phyloP scores from a whole-genome alignment of 2,113 vertebrate genomes.

The Entomyzon cyanotis region DNA sequence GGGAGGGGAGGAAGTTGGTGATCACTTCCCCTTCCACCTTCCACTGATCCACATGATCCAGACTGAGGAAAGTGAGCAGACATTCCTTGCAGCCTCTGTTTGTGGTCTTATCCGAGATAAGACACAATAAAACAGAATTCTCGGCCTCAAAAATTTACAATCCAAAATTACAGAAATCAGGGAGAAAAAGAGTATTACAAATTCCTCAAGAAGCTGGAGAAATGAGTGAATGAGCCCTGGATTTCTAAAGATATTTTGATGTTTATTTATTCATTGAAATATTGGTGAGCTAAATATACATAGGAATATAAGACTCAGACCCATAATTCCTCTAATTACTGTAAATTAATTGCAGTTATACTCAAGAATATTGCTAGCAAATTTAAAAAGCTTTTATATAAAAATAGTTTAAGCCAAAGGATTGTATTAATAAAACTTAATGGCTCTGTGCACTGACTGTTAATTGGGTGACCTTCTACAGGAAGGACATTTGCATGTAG shows the following conservation, averaged over 20 bases:
- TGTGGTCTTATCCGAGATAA: not conserved
- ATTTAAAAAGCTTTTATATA: not conserved
- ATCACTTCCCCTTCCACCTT: not conserved
- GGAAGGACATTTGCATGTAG: not conserved
- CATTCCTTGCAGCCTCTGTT: not conserved
- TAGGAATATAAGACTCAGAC: not conserved
- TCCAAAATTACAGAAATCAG: not conserved
- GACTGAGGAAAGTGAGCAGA: not conserved
- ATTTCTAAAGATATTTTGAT: not conserved
- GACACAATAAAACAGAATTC: not conserved
- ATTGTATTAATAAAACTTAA: not conserved
- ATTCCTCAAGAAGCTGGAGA: not conserved
- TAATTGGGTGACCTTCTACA: slow-evolving; percentile 10
- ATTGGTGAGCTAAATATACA: not conserved
- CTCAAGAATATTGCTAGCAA: not conserved
- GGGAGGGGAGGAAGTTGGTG: not conserved
- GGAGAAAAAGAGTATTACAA: not conserved
- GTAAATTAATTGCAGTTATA: not conserved
- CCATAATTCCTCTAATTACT: not conserved
- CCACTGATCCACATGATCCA: not conserved
- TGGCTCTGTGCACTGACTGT: not conserved
- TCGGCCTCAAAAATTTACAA: not conserved
- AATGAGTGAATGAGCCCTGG: not conserved
- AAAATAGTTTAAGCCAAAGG: not conserved
- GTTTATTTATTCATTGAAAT: not conserved